phyloP scores from a whole-genome alignment of 2,888 invertebrate species.

The Calephelis perditalis region DNA sequence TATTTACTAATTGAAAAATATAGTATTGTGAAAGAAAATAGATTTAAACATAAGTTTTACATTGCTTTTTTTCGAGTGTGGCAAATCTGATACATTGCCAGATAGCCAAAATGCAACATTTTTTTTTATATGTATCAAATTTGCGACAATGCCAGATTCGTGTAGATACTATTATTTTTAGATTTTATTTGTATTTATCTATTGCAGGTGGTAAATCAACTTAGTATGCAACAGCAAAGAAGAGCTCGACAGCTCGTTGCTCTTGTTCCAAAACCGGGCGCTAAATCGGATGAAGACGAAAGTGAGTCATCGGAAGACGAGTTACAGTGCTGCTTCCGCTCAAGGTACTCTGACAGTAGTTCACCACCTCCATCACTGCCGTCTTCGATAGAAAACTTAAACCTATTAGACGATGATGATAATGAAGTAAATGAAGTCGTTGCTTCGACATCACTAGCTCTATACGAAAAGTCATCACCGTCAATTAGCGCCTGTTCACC shows the following conservation, averaged over 20 bases:
- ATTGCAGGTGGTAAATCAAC: slow-evolving; percentile 4
- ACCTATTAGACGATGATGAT: slow-evolving; percentile 19
- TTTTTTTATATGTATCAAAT: slow-evolving; percentile 14
- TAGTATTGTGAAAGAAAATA: too few relatives aligned
- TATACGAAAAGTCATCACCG: slow-evolving; percentile 10
- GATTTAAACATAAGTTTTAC: too few relatives aligned
- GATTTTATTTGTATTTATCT: slow-evolving; percentile 5
- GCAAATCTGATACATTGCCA: slow-evolving; percentile 16
- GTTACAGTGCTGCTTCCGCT: slow-evolving; percentile 15
- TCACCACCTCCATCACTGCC: slow-evolving; percentile 26
- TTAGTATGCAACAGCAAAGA: slow-evolving; percentile 12
- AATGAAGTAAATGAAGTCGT: slow-evolving; percentile 15
- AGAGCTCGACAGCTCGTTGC: slow-evolving; percentile 16
- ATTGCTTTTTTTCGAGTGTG: too few relatives aligned
- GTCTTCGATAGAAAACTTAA: slow-evolving; percentile 22
- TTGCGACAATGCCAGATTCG: slow-evolving; percentile 15
- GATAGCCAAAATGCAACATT: background rate
- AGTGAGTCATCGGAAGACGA: slow-evolving; percentile 22
- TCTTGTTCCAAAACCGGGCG: slow-evolving; percentile 26
- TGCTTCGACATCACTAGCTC: slow-evolving; percentile 11
- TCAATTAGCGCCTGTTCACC: slow-evolving; percentile 11
- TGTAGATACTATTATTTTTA: slow-evolving; percentile 9
- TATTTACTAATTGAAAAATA: slow-evolving; percentile 11
- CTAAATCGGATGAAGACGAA: slow-evolving; percentile 24
- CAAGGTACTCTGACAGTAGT: slow-evolving; percentile 23